Base-by-base conservation (phyloP, 2,113 vertebrate species). In the Carettochelys insculpta region DNA sequence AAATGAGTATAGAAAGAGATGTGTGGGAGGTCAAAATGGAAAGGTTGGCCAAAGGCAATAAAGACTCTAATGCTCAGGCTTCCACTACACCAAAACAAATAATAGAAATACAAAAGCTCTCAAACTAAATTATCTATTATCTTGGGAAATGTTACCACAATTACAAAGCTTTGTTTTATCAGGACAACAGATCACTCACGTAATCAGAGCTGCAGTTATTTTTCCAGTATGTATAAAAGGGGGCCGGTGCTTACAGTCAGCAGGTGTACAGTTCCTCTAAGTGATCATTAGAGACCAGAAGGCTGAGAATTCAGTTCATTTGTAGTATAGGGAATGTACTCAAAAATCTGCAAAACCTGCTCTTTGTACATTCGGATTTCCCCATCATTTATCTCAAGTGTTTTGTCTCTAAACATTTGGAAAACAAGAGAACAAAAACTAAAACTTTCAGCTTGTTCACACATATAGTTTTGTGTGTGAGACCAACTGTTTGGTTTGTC, bases 211-310 rank as follows among this genome's bases (percentile, higher is more conserved):
- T 45, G 80, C 52, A 93, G 61, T 41, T 86, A 3, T n/a, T 93
- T 89, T 94, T 84, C 79, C 88, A n/a, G 34, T 50, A 77, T 29
- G 14, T 75, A 82, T 38, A 93, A 95, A 73, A 7, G 45, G 71
- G 5, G 50, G 50, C 56, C 73, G 14, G 53, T 76, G n/a, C 65
- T 88, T 79, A 61, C 45, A 83, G 80, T 51, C 65, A 50, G 58
- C 75, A 92, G 82, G 84, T 68, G 34, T 53, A 85, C 19, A 5
- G 71, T 85, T 80, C 87, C 24, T 11, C 75, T 7, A 41, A 73
- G 13, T 34, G 41, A 93, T 22, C 85, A 4, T 83, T 87, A 47
- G 78, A 93, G 88, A 81, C 51, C 34, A 75, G 22, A 41, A 43
- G 80, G 38, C 14, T 80, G 9, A 87, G 90, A 82, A 73, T 53